Evolutionary conservation across 2,797 vertebrate genomes (phyloP), one percentile per base, ranked within the genome.

Genomic region (Alfaro cultratus): DNA sequence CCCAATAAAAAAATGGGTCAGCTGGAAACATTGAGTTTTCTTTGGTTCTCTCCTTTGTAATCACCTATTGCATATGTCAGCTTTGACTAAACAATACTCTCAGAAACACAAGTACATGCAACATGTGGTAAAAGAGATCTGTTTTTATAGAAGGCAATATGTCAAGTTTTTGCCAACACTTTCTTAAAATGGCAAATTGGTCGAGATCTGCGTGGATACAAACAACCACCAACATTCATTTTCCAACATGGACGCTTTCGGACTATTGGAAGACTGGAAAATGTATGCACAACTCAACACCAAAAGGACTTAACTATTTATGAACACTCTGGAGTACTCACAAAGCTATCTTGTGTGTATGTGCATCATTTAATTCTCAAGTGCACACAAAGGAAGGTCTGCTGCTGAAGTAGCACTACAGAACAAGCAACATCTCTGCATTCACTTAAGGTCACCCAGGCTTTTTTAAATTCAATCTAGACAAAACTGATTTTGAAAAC

Each of bases 61-160:
- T 89, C 88, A 91, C 85, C 64, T 4, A 67, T 62, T 84, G 78
- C n/a, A 73, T 76, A 36, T 39, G 75, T 77, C 81, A 84, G 43
- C 60, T 64, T 83, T 77, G 62, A 85, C 51, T 81, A 51, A 85
- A 75, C 72, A 34, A 74, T 76, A 82, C 11, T 75, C 49, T 70
- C 34, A 80, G 31, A 75, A 7, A 71, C 9, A 83, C 2, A 41
- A 18, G 39, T 57, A 78, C n/a, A 79, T 11, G 71, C 8, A 39
- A 29, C 49, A 16, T 60, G 46, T 11, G 13, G 39, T 70, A 70
- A 26, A 70, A 23, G 21, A 43, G 2, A 18, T 73, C 18, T 74
- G 23, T 55, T 26, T 64, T 49, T 31, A 34, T 1, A 49, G 46
- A 15, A 10, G 23, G 18, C 51, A 51, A 51, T 51, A 23, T 6